Evolutionary conservation across 1,140 invertebrate genomes (phyloP), one percentile per base, ranked within the genome.

Genomic region (Nasonia giraulti): DNA sequence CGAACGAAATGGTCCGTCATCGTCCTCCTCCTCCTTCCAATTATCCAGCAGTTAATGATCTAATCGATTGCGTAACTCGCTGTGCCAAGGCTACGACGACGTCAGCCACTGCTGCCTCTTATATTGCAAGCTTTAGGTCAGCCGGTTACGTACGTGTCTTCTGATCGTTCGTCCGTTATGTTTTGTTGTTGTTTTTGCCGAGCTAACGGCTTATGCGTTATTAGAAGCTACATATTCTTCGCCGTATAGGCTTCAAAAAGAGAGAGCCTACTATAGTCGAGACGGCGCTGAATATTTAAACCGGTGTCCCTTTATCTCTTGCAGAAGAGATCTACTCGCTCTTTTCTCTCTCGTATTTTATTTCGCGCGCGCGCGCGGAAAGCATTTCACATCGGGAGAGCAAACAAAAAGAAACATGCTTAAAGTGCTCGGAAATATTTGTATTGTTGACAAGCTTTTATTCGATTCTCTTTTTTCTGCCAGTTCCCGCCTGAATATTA

Each of bases 21-120:
- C 82, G 74, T 62, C 82, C 66, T 79, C 66, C 80, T 85, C 83
- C 47, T 86, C 86, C 82, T 86, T 79, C 87, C 87, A 90, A 90
- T 91, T 91, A 91, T 86, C 86, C 74, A 68, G 27, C 78, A 87
- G 82, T 88, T 89, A 90, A 90, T 88, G 87, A 88, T 89, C 87
- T 85, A 85, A 89, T 87, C 86, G 86, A 86, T 90, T 88, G 86
- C 88, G 86, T 86, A 88, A 88, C 69, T 73, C 55, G 27, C 27
- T 20, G 68, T 37, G 85, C 71, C 66, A 31, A 20, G 12, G 47
- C 27, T 6, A 17, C 23, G 12, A 27, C 74, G 23, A 77, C 74
- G 86, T 80, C 85, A 85, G 40, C 27, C 62, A 17, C 27, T 17
- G 31, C 71, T 66, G 66, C 80, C 31, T 76, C 82, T 86, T 87